Percentiles rank a stretch among this genome's conserved stretches.
These are phyloP conservation scores for Sphaerodactylus townsendi DNA, from an alignment of 2,113 vertebrate species.

Conservation along the genomic window DNA sequence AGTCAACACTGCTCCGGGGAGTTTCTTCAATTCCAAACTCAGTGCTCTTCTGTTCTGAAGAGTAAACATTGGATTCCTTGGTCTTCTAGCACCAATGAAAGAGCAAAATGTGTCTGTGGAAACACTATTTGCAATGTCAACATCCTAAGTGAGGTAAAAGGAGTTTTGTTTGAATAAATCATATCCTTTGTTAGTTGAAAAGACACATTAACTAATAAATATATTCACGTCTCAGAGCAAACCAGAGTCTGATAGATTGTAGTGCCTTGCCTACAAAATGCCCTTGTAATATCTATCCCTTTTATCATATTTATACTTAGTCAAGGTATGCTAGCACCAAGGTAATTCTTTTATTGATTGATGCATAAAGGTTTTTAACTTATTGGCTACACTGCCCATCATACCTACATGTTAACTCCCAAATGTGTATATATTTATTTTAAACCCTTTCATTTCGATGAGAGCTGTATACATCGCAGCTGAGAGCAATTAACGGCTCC, in stretches of 20 bases:
- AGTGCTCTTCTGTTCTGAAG: slow-evolving; percentile 50
- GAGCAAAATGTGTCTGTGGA: slow-evolving; percentile 67
- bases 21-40: slow-evolving; percentile 59
- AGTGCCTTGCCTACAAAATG: slow-evolving; percentile 48
- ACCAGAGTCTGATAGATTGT: slow-evolving; percentile 46
- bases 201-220: slow-evolving; percentile 67
- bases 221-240: slow-evolving; percentile 54
- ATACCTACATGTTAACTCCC: neutral
- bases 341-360: slow-evolving; percentile 58
- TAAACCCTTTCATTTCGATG: slow-evolving; percentile 38
- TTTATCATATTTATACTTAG: slow-evolving; percentile 52
- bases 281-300: slow-evolving; percentile 51
- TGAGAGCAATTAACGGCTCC: slow-evolving; percentile 49
- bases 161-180: slow-evolving; percentile 42
- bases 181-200: slow-evolving; percentile 54
- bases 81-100: slow-evolving; percentile 66
- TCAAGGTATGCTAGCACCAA: slow-evolving; percentile 83
- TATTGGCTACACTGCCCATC: slow-evolving; percentile 32
- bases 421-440: neutral
- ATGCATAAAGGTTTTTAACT: slow-evolving; percentile 47
- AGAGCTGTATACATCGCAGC: slow-evolving; percentile 27
- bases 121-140: slow-evolving; percentile 63
- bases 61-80: slow-evolving; percentile 63
- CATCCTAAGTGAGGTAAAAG: slow-evolving; percentile 84
- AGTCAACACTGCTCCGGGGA: slow-evolving; percentile 44